Base-by-base conservation (phyloP, 2,888 invertebrate species). In the Diplazon laetatorius region DNA sequence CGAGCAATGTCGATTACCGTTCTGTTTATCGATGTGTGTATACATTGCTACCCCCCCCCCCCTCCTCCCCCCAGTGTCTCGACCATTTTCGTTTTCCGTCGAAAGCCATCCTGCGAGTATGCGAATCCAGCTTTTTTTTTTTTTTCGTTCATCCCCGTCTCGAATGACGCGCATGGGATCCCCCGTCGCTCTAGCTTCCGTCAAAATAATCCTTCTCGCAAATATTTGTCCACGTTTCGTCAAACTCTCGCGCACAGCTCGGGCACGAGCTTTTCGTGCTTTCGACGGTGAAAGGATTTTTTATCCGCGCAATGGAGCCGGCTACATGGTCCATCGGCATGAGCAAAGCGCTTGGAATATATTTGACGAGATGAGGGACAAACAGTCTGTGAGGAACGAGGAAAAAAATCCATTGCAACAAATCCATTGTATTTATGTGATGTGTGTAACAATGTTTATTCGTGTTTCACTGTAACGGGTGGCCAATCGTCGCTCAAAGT, bases 191-290 rank as follows among this genome's bases (percentile, higher is more conserved):
- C n/a, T n/a, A n/a, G 50, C 71, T 50, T 57, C 68, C 52, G 44
- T 50, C 35, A 57, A 63, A 79, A 72, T 79, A 79, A 79, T 79
- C 76, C 69, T 52, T 57, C 16, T 37, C 20, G 52, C 79, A 76
- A 79, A 79, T 76, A 79, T 79, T 79, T 76, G 72, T 79, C 55
- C 76, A 72, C 72, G 79, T 72, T 37, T 60, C 63, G 14, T 50
- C 14, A 22, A 72, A 76, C 44, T 59, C 68, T 62, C 55, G 35
- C 35, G 35, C 48, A 48, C 50, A 71, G 57, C 68, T 63, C 46
- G 30, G 22, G 42, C 78, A 66, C 42, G 48, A 22, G 62, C 50
- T 48, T 16, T 16, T 3, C 30, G 30, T 16, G 18, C 57, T 75
- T 25, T 8, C 44, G 42, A 30, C 66, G 42, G 48, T 46, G 57